These are phyloP conservation scores for Agriopis leucophaearia DNA, from an alignment of 2,888 invertebrate species.

Conservation along the genomic window DNA sequence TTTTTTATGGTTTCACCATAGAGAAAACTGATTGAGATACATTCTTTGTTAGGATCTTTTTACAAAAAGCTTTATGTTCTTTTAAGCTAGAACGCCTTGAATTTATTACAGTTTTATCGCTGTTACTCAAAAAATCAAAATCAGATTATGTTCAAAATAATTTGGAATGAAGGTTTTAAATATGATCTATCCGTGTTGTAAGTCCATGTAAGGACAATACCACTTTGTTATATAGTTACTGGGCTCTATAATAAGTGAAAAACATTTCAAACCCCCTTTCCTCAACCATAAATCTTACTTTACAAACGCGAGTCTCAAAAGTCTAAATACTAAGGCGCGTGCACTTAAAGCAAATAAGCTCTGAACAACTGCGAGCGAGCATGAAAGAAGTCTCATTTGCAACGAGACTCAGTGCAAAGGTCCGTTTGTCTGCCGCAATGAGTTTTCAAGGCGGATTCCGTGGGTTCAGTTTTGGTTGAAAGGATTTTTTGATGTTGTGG, in stretches of 20 bases:
- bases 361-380: conserved; percentile 1
- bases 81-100: no score
- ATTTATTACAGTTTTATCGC: no score
- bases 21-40: no score
- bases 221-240: neutral
- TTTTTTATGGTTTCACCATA: no score
- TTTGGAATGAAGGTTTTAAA: no score
- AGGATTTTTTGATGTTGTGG: neutral
- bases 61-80: no score
- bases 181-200: no score
- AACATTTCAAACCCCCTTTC: neutral
- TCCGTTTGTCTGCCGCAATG: conserved; percentile 15
- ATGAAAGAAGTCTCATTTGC: conserved; percentile 26
- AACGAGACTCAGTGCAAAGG: conserved; percentile 9
- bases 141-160: no score
- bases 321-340: conserved; percentile 3
- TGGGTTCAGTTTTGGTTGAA: conserved; percentile 14
- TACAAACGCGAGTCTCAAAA: neutral
- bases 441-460: conserved; percentile 12
- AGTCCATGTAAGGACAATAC: neutral
- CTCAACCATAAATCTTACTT: neutral
- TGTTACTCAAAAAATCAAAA: no score
- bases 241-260: neutral
- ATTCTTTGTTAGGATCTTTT: no score
- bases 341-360: conserved; percentile 16